These are phyloP conservation scores for Threskiornis aethiopicus DNA, from an alignment of 2,797 vertebrate genomes.

Conservation along the genomic window DNA sequence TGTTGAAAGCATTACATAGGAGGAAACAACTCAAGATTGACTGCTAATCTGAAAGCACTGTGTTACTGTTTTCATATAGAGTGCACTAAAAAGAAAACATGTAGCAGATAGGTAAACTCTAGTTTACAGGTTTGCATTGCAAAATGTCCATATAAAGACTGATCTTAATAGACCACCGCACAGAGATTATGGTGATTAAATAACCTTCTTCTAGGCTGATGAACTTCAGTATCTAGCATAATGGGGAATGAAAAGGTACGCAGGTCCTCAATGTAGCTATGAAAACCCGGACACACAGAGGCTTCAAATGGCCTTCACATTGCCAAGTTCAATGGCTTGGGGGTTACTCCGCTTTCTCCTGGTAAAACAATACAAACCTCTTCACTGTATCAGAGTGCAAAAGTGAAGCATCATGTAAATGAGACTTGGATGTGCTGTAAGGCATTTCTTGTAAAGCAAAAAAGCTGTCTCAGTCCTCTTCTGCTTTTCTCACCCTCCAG, in stretches of 20 bases:
- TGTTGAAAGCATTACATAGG: background rate
- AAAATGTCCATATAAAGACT: background rate
- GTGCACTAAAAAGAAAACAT: background rate
- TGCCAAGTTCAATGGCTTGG: background rate
- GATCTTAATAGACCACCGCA: background rate
- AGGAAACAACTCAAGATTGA: background rate
- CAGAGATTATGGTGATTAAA: background rate
- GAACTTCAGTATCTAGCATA: background rate
- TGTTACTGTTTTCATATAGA: background rate
- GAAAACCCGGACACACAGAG: background rate
- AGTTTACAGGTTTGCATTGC: background rate
- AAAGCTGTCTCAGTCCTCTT: background rate
- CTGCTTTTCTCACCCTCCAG: background rate
- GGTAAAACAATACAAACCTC: background rate
- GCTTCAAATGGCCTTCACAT: background rate
- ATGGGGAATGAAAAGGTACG: background rate
- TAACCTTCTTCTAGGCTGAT: background rate
- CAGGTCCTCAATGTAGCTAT: background rate
- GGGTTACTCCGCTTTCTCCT: background rate
- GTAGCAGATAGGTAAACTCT: background rate
- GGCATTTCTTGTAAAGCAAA: background rate
- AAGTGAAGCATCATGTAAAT: background rate
- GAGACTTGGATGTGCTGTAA: background rate
- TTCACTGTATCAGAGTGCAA: background rate
- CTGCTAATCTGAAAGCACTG: background rate